Evolutionary conservation across 2,888 invertebrate species (phyloP).

Genomic region (Rhabditoides inermis): DNA sequence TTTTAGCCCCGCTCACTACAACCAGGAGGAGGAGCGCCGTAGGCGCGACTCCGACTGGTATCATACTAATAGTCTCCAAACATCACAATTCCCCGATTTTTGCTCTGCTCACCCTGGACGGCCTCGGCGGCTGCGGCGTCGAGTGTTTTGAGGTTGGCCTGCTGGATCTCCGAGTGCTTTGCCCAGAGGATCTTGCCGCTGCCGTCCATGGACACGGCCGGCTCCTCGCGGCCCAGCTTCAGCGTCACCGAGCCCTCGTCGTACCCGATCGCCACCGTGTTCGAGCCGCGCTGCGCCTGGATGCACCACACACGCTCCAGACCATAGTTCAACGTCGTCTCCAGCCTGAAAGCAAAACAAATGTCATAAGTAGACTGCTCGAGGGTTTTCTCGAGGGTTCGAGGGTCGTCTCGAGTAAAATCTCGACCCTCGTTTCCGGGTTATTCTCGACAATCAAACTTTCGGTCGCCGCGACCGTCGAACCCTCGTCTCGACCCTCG

Average conservation of each 20-base stretch:
- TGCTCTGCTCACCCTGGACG: slow-evolving; percentile 44
- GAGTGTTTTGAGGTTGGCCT: slow-evolving; percentile 52
- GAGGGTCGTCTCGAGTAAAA: too few relatives aligned
- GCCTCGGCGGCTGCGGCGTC: slow-evolving; percentile 38
- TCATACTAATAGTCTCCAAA: too few relatives aligned
- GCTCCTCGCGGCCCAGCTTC: slow-evolving; percentile 89
- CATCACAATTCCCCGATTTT: too few relatives aligned
- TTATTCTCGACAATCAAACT: too few relatives aligned
- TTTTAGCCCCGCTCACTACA: too few relatives aligned
- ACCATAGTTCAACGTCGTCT: slow-evolving; percentile 92
- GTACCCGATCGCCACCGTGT: slow-evolving; percentile 79
- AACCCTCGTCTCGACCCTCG: too few relatives aligned
- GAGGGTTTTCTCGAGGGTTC: too few relatives aligned
- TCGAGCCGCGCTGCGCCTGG: slow-evolving; percentile 45
- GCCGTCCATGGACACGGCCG: slow-evolving; percentile 93
- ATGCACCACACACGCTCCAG: slow-evolving; percentile 97
- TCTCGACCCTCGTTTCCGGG: too few relatives aligned
- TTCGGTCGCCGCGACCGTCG: too few relatives aligned
- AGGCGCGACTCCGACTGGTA: too few relatives aligned
- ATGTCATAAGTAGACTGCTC: too few relatives aligned
- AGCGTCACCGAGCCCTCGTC: slow-evolving; percentile 92
- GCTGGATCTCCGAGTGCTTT: slow-evolving; percentile 93
- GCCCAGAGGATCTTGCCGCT: slow-evolving; percentile 99
- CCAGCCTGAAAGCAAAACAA: slow-evolving; percentile 60
- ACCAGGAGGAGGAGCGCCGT: too few relatives aligned